Evolutionary conservation across 2,797 vertebrate species (phyloP), one percentile per base, ranked within the genome.

Genomic region (Brachymystax lenok): DNA sequence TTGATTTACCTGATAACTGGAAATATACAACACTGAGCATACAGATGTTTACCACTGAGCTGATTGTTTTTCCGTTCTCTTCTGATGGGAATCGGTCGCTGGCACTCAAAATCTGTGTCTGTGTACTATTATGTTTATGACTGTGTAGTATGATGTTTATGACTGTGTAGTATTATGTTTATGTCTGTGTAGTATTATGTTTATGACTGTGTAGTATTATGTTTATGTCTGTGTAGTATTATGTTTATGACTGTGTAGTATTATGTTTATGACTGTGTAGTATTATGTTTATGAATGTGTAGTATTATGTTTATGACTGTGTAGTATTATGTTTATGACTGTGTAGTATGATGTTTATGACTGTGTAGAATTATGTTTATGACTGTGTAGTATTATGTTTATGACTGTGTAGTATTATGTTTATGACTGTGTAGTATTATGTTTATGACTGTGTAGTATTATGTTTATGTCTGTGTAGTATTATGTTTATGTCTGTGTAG

Each of bases 1-100:
- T 84, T 81, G 83, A 89, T 85, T 89, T 50, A 30, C 73, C 78
- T 71, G 74, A 85, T 86, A 63, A 33, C 74, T 84, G 40, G 77
- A 78, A 74, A 69, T 80, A 79, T 73, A 68, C 76, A 80, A 67
- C 27, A 16, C 79, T 33, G 73, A 7, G 10, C 76, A 75, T 69
- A 69, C 78, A 71, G 56, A 17, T 69, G 54, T 79, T 83, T 74
- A 64, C 40, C 24, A 69, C 71, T 76, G 73, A 46, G 40, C 76
- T 82, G 8, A 78, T 83, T 77, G 70, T 74, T 52, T 82, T 82
- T 74, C 70, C 75, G 69, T 69, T 51, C 69, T 76, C 77, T 71
- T 76, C 27, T 40, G 13, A 59, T 19, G 73, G 74, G 33, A 33
- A 63, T 79, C 77, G 76, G 78, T 84, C 72, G 70, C 14, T n/a